phyloP scores from a whole-genome alignment of 2,888 invertebrate species.

The Schizotus pectinicornis region DNA sequence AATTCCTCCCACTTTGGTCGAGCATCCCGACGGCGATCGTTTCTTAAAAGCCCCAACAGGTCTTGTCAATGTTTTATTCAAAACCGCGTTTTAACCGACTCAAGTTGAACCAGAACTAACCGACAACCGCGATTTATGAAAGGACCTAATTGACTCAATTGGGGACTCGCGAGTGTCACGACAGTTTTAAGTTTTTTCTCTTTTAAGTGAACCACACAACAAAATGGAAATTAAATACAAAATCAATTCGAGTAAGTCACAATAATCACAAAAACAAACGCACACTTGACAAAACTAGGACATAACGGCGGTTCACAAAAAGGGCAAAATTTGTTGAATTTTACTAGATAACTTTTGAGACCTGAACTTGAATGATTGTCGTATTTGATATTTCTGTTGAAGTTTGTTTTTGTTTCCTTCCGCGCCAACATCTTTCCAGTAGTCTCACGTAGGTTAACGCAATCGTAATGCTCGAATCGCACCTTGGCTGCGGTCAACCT shows the following conservation, averaged over 20 bases:
- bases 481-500: background rate
- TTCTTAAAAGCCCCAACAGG: conserved; percentile 23
- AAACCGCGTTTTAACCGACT: background rate
- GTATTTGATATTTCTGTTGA: background rate
- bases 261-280: background rate
- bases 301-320: background rate
- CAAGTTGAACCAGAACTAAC: background rate
- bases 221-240: conserved; percentile 27
- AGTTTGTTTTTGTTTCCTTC: background rate
- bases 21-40: conserved; percentile 21
- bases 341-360: background rate
- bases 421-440: background rate
- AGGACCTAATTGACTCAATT: conserved; percentile 1
- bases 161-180: background rate
- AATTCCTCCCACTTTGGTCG: conserved; percentile 25
- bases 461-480: background rate
- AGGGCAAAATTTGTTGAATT: no score
- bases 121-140: background rate
- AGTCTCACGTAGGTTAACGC: background rate
- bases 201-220: background rate
- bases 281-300: background rate
- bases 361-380: background rate
- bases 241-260: conserved; percentile 25
- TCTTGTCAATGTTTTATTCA: conserved; percentile 20
- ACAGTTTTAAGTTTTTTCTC: conserved; percentile 13